Evolutionary conservation across 2,113 vertebrate genomes (phyloP).

Genomic region (Sisor rabdophorus): DNA sequence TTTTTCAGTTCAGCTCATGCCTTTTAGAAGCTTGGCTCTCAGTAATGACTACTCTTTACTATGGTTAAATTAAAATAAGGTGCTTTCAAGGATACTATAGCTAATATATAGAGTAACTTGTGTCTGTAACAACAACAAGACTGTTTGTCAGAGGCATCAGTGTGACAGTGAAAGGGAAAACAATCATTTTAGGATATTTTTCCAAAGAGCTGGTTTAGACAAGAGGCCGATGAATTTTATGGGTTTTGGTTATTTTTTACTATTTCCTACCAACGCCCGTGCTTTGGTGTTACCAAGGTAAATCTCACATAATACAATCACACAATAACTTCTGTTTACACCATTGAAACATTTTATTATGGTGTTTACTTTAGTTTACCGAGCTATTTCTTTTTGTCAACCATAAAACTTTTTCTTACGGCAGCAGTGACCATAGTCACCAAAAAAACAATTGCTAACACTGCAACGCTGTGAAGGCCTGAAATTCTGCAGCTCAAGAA

Average conservation of each 20-base stretch:
- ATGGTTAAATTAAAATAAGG: conserved; percentile 26
- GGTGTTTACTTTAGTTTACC: background rate
- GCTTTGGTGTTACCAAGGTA: background rate
- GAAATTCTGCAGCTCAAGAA: too few species aligned
- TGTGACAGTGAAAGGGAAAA: conserved; percentile 2
- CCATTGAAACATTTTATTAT: background rate
- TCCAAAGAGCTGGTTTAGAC: background rate
- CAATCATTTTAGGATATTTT: background rate
- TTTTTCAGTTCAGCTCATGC: conserved; percentile 36
- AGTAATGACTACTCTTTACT: conserved; percentile 5
- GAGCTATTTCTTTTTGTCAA: too few species aligned
- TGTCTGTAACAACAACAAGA: background rate
- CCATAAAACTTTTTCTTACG: too few species aligned
- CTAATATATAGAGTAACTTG: background rate
- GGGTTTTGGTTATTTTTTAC: background rate
- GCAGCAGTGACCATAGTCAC: too few species aligned
- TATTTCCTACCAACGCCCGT: background rate
- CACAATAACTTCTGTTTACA: background rate
- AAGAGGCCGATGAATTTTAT: background rate
- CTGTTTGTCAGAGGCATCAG: background rate
- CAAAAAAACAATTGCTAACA: too few species aligned
- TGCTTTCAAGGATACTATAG: background rate
- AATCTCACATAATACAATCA: background rate
- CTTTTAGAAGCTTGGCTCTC: conserved; percentile 27
- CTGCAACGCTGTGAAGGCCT: too few species aligned